Conservation (phyloP, 2,797 vertebrate species). For the Lagocephalus sceleratus region DNA sequence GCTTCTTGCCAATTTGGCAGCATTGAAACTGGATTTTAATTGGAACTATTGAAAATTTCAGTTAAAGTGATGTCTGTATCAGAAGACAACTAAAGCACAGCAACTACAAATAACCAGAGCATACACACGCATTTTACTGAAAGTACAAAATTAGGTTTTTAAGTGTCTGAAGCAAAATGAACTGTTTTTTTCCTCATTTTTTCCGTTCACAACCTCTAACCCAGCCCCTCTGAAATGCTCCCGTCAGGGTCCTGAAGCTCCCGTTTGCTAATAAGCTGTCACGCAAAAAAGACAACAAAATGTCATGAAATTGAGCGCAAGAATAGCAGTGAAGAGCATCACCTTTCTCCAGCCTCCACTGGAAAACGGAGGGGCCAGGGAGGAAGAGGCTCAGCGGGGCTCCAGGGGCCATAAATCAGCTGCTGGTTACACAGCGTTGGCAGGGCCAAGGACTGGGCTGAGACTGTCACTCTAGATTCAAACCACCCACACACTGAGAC, state of each 20-base stretch:
- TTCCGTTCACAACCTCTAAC: not conserved
- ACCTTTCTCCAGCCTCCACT: conserved; percentile 75
- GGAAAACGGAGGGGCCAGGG: conserved; percentile 84
- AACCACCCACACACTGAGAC: conserved; percentile 51
- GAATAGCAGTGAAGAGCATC: conserved; percentile 32
- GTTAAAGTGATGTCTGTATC: too few species aligned
- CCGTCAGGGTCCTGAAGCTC: not conserved
- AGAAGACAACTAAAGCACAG: too few species aligned
- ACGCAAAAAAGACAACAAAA: not conserved
- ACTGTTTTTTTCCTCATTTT: too few species aligned
- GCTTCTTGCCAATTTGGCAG: too few species aligned
- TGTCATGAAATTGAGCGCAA: conserved; percentile 14
- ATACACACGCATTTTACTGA: too few species aligned
- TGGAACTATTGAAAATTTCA: too few species aligned
- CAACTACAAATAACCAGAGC: too few species aligned
- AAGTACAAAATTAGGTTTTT: too few species aligned
- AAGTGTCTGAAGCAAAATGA: too few species aligned
- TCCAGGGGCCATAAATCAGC: conserved; percentile 86
- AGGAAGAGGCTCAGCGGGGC: conserved; percentile 81
- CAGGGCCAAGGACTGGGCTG: conserved; percentile 59
- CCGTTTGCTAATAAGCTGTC: conserved; percentile 6
- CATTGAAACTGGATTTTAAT: too few species aligned
- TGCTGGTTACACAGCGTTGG: conserved; percentile 75
- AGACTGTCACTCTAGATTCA: conserved; percentile 63
- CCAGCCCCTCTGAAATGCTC: not conserved